Base-by-base conservation (phyloP, 2,113 vertebrate species). In the Lagopus leucura region DNA sequence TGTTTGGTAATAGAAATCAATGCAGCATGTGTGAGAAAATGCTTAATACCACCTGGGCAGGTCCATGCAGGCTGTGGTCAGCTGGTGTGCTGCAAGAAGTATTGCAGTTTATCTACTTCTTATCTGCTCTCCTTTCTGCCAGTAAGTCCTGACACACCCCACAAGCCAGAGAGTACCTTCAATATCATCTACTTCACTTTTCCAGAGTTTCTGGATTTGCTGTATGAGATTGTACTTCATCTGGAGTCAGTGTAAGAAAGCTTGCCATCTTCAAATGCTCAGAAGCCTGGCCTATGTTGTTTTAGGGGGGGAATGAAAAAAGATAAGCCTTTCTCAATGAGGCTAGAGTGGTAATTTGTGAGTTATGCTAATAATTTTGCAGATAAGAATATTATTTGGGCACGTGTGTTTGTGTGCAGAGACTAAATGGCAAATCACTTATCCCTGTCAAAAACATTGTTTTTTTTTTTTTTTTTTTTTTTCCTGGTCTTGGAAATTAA, bases 341-440 rank as follows among this genome's bases (percentile, higher is more conserved):
- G 6, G 8, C 3, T 66, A n/a, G 8, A 67, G 36, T 72, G 10
- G 32, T 43, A 86, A 86, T 80, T 16, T 57, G 6, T 57, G 65
- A 82, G 73, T 28, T 70, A 10, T 8, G 30, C 43, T 30, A 79
- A 48, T 54, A 95, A 45, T 83, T 87, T 88, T 80, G 34, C 54
- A 93, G 71, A 48, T 30, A 78, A 80, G 40, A 90, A 38, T 80
- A 69, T 86, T 75, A 93, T 89, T 89, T 95, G 34, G 42, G 89
- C 42, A 38, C 77, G 21, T 60, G 17, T n/a, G 55, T n/a, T n/a
- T 74, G n/a, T 52, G 36, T 21, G 50, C 19, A 65, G 32, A 77
- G 88, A 89, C 73, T 96, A 73, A 90, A 95, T 66, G 83, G 61
- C 84, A 97, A 95, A 93, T 88, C 81, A 82, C 83, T 96, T 91